Conservation (phyloP, 1,140 invertebrate genomes). For the Pachyrhynchus sulphureomaculatus region DNA sequence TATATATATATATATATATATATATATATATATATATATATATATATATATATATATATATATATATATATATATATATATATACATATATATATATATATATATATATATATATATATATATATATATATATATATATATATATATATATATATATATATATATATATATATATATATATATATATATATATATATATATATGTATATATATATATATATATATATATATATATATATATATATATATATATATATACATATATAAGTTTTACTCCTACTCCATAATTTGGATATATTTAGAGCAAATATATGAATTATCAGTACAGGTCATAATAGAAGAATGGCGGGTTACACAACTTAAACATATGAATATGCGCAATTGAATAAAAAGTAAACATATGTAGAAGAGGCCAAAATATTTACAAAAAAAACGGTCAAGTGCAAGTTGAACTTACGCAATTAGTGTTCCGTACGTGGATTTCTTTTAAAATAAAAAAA, state of each 20-base stretch:
- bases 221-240: conserved; percentile 20
- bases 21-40: conserved; percentile 15
- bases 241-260: conserved; percentile 18
- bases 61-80: conserved; percentile 17
- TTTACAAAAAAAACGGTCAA: no score
- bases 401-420: no score
- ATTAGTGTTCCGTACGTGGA: no score
- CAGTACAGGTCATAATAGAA: no score
- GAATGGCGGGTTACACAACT: no score
- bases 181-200: conserved; percentile 19
- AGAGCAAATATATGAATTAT: no score
- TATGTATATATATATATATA: conserved; percentile 19
- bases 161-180: conserved; percentile 19
- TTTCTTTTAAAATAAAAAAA: no score
- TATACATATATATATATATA: conserved; percentile 18
- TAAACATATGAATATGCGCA: no score
- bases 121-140: conserved; percentile 19
- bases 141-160: conserved; percentile 18
- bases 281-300: no score
- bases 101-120: conserved; percentile 20
- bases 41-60: conserved; percentile 19
- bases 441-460: no score
- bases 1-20: conserved; percentile 15
- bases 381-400: no score
- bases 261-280: neutral